phyloP scores from a whole-genome alignment of 2,888 invertebrate species.

The Rhimphoctona megacephalus region DNA sequence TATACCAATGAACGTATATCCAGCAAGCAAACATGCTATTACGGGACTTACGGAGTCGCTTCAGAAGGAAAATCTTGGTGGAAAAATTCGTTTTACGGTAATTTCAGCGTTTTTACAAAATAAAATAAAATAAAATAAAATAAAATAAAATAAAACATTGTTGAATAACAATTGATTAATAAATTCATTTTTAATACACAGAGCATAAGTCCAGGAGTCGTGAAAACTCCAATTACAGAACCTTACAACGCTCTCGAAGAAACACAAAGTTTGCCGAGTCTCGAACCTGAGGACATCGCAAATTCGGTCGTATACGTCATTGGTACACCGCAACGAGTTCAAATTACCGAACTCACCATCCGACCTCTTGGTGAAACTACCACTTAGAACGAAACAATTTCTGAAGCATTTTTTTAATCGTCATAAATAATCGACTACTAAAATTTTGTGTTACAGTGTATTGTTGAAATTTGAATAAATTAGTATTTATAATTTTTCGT shows the following conservation, averaged over 20 bases:
- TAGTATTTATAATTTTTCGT: neutral
- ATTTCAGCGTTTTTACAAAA: slow-evolving; percentile 15
- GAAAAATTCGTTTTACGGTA: slow-evolving; percentile 75
- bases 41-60: slow-evolving; percentile 87
- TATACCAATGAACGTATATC: slow-evolving; percentile 85
- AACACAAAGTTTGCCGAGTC: slow-evolving; percentile 28
- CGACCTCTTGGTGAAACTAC: slow-evolving; percentile 68
- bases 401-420: neutral
- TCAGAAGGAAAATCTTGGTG: slow-evolving; percentile 85
- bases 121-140: too few relatives aligned
- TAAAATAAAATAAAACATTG: neutral
- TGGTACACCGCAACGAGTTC: slow-evolving; percentile 81
- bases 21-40: slow-evolving; percentile 87
- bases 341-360: slow-evolving; percentile 74
- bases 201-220: slow-evolving; percentile 89
- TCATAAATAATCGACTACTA: neutral
- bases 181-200: slow-evolving; percentile 75
- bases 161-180: slow-evolving; percentile 1
- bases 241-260: too few relatives aligned
- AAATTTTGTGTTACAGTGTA: neutral
- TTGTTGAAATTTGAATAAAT: neutral
- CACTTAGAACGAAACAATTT: neutral
- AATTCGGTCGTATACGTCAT: slow-evolving; percentile 82
- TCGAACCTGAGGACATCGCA: slow-evolving; percentile 83
- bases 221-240: slow-evolving; percentile 86